phyloP scores from a whole-genome alignment of 2,113 vertebrate genomes.

The Setophaga kirtlandii region DNA sequence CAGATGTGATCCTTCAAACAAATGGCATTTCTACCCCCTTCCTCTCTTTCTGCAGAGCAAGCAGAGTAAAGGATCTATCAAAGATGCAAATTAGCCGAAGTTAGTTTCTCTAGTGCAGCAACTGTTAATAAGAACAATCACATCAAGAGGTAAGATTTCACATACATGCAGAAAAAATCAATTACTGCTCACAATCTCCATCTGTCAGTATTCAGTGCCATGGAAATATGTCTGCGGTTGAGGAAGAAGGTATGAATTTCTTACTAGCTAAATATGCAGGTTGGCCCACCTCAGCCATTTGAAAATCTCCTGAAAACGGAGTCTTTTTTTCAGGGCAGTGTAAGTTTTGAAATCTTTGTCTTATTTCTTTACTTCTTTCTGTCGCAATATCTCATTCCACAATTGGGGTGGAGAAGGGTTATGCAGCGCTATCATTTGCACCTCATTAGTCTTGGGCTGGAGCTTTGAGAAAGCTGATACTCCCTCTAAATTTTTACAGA shows the following conservation, averaged over 20 bases:
- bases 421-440: constrained; percentile 82
- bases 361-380: constrained; percentile 73
- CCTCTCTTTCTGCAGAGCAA: constrained; percentile 8
- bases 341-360: constrained; percentile 70
- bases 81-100: constrained; percentile 51
- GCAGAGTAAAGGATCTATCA: constrained; percentile 19
- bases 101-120: constrained; percentile 43
- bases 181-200: constrained; percentile 7
- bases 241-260: constrained; percentile 66
- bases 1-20: constrained; percentile 76
- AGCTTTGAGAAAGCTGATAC: constrained; percentile 85
- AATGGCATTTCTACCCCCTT: constrained; percentile 41
- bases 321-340: constrained; percentile 37
- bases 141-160: constrained; percentile 57
- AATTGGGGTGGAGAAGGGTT: constrained; percentile 78
- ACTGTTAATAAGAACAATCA: constrained; percentile 48
- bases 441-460: constrained; percentile 83
- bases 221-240: constrained; percentile 46
- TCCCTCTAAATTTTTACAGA: constrained; percentile 87
- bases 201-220: constrained; percentile 33
- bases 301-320: constrained; percentile 58
- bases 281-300: constrained; percentile 53
- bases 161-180: background rate
- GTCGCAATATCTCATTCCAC: constrained; percentile 78
- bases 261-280: constrained; percentile 47